A percentile compares a stretch with the other conserved stretches of the same genome.
Evolutionary conservation across 2,797 vertebrate species (phyloP).

Genomic region (Diplodus puntazzo): DNA sequence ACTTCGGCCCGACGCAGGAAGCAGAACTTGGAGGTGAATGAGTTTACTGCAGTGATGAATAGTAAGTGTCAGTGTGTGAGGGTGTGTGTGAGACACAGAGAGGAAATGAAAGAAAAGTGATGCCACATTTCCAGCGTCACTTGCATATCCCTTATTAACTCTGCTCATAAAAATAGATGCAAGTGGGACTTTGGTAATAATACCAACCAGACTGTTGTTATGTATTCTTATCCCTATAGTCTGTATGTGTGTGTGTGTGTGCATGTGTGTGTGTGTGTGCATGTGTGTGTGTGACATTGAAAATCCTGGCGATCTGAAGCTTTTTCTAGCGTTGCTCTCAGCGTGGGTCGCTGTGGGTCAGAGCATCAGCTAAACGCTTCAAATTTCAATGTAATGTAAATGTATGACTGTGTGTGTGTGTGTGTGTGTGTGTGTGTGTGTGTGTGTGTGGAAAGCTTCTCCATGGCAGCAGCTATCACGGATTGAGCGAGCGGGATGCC

Average conservation of each 20-base stretch:
- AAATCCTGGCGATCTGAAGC: constrained; percentile 24
- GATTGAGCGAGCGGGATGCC: constrained; percentile 67
- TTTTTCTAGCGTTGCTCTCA: constrained; percentile 25
- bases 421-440: constrained; percentile 21
- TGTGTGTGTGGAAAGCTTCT: constrained; percentile 35
- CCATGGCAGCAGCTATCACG: constrained; percentile 65
- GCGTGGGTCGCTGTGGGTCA: constrained; percentile 12
- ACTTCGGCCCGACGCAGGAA: background rate
- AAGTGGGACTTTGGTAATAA: constrained; percentile 51
- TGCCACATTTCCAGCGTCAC: constrained; percentile 29
- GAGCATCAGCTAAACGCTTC: constrained; percentile 33
- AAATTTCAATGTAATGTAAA: constrained; percentile 44
- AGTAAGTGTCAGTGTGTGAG: background rate
- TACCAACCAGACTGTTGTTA: constrained; percentile 26
- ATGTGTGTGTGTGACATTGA: background rate
- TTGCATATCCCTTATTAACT: constrained; percentile 48
- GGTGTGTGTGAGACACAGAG: background rate
- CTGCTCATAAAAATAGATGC: constrained; percentile 63
- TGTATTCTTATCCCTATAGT: constrained; percentile 10
- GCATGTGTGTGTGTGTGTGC: constrained; percentile 23
- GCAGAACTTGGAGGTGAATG: background rate
- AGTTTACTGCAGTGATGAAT: background rate
- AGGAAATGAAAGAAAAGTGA: constrained; percentile 39
- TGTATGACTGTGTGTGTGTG: constrained; percentile 17
- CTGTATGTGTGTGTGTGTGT: constrained; percentile 12